phyloP scores from a whole-genome alignment of 2,888 invertebrate genomes.

The Rotaria macrura region DNA sequence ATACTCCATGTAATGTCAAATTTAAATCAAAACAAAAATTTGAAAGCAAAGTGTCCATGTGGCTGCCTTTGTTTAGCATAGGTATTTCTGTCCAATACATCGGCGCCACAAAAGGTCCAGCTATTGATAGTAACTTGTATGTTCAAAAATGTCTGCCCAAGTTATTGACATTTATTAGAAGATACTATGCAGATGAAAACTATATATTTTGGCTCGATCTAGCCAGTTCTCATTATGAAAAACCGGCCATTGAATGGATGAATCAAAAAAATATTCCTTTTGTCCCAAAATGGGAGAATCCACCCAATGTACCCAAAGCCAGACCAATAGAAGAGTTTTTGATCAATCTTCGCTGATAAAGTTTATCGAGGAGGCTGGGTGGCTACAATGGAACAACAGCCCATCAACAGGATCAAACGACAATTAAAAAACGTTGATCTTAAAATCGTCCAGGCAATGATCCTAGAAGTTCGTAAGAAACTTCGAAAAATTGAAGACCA shows the following conservation, averaged over 20 bases:
- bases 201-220: not conserved
- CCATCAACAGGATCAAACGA: not conserved
- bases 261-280: not conserved
- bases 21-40: too few species aligned
- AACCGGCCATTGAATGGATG: not conserved
- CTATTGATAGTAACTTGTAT: not conserved
- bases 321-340: slow-evolving; percentile 15
- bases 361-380: not conserved
- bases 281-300: not conserved
- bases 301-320: not conserved
- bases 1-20: too few species aligned
- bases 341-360: not conserved
- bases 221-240: not conserved
- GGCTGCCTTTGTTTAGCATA: too few species aligned
- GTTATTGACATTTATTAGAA: not conserved
- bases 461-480: too few species aligned
- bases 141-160: not conserved
- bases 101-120: too few species aligned
- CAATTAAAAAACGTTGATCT: too few species aligned
- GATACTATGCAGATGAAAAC: not conserved
- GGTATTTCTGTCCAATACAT: too few species aligned
- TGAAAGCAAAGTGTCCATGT: too few species aligned
- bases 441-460: too few species aligned
- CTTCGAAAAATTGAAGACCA: too few species aligned
- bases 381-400: not conserved